phyloP scores from a whole-genome alignment of 2,113 vertebrate genomes.

The Climacteris rufus region DNA sequence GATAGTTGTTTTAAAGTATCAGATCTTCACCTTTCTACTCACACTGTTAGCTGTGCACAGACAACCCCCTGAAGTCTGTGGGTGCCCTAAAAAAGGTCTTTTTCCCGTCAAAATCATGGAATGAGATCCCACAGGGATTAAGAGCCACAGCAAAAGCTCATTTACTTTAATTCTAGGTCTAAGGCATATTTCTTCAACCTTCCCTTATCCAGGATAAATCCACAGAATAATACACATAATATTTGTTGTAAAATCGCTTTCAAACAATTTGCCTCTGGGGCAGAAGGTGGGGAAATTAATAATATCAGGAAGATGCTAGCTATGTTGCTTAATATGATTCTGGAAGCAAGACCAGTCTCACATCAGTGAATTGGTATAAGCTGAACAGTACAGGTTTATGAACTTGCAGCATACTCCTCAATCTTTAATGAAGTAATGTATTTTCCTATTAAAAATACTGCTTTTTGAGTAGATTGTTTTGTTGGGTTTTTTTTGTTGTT shows the following conservation, averaged over 20 bases:
- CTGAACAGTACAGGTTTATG: not conserved
- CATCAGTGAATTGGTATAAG: not conserved
- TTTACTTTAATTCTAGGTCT: not conserved
- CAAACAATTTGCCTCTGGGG: not conserved
- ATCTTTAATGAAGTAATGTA: not conserved
- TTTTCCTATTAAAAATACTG: not conserved
- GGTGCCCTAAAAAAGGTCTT: not conserved
- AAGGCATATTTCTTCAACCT: not conserved
- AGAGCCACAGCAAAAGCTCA: not conserved
- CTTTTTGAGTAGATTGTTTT: not conserved
- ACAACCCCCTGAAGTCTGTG: not conserved
- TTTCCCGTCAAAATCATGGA: not conserved
- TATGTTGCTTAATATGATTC: not conserved
- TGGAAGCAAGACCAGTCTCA: not conserved
- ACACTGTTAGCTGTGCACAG: not conserved
- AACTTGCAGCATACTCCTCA: not conserved
- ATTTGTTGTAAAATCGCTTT: not conserved
- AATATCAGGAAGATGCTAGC: not conserved
- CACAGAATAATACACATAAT: not conserved
- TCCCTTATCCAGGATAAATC: not conserved
- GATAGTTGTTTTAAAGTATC: not conserved
- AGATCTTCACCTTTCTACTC: not conserved
- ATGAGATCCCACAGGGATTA: not conserved
- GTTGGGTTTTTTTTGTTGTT: no score
- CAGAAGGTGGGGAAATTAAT: not conserved